Base-by-base conservation (phyloP, 2,113 vertebrate species). In the Bambusicola thoracicus region DNA sequence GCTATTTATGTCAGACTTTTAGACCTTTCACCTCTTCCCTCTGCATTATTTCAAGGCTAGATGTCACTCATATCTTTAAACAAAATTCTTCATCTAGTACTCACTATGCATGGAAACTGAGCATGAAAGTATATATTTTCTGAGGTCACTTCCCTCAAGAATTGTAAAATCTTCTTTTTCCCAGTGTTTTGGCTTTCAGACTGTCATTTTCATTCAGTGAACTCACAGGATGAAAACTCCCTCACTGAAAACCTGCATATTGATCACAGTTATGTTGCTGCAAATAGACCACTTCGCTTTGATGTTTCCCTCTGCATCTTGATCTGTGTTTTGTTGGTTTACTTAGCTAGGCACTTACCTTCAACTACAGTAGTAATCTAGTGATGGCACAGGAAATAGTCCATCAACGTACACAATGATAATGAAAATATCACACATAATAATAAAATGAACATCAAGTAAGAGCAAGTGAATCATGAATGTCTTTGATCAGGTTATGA, bases 161-260 rank as follows among this genome's bases (percentile, higher is more conserved):
- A 77, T 77, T 80, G 16, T 21, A 79, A 22, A 86, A 59, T 84
- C 30, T 51, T 75, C 32, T 8, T 68, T 86, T 90, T 92, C 78
- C 65, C 58, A 84, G 20, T n/a, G 78, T 49, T 83, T 93, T 92
- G 77, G 17, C 81, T 94, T 94, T 76, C 49, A 76, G 70, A 67
- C 20, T 72, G 36, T 70, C 38, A 74, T 87, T 93, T 84, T 86
- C 53, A 66, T 44, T 61, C 81, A 46, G 27, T 3, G 62, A 92
- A 86, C 53, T 91, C 56, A 51, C 13, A 51, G 34, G 69, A 94
- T 59, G 69, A 92, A 81, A 80, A 76, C 21, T 90, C 34, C 41
- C 59, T 44, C 1, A 3, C 13, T 55, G 69, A 55, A 78, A 90
- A 27, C 41, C 41, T 48, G 58, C 0, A 0, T 46, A 92, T 79